Conservation (phyloP, 2,797 vertebrate genomes). For the Allobates femoralis region DNA sequence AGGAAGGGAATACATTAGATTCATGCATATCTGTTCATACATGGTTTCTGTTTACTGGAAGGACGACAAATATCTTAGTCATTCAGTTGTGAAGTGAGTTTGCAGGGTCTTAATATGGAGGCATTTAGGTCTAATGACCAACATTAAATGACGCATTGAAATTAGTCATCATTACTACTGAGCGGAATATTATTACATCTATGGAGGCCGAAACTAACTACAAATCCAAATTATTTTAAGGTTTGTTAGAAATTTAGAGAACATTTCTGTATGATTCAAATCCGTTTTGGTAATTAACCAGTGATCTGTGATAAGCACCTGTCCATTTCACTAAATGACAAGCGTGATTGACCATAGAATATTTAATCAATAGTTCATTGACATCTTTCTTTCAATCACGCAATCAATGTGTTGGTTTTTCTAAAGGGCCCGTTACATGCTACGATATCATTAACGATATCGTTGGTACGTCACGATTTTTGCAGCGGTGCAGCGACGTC, state of each 20-base stretch:
- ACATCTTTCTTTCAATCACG: too few relatives aligned
- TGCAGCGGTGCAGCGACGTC: too few relatives aligned
- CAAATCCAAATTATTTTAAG: not conserved
- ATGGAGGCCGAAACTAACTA: not conserved
- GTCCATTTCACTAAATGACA: not conserved
- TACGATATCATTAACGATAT: too few relatives aligned
- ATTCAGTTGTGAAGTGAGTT: not conserved
- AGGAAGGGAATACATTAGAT: not conserved
- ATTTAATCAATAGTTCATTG: not conserved
- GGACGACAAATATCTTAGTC: not conserved
- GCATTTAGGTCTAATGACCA: not conserved
- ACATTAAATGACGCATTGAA: not conserved
- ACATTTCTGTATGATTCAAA: not conserved
- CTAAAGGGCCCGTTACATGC: too few relatives aligned
- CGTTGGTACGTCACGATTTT: too few relatives aligned
- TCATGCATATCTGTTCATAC: not conserved
- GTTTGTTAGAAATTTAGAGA: not conserved
- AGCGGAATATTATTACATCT: not conserved
- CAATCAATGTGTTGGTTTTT: too few relatives aligned
- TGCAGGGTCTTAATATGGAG: not conserved
- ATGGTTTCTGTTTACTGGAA: conserved; percentile 13
- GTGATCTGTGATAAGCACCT: not conserved
- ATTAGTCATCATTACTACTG: not conserved
- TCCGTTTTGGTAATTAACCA: not conserved
- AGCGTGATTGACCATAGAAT: not conserved